Evolutionary conservation across 2,113 vertebrate genomes (phyloP), one percentile per base, ranked within the genome.

Genomic region (Sphaerodactylus townsendi): DNA sequence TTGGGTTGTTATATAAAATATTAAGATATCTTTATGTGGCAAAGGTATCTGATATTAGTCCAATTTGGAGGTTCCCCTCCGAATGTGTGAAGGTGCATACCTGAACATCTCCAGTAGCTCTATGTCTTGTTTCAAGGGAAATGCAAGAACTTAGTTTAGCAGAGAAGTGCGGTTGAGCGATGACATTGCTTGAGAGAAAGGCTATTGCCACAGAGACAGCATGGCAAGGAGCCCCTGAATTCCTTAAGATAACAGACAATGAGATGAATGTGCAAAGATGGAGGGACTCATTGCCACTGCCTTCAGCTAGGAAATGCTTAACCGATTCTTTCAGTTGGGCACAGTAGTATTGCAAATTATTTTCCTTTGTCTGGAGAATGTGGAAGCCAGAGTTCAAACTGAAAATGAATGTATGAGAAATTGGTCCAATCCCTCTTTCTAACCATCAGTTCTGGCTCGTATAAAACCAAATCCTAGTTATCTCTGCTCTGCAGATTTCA

Each of bases 361-460:
- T 95, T 95, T 92, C 94, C 95, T 96, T 96, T 96, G 95, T 96
- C 91, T 96, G 94, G 93, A 95, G 93, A 92, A 94, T 92, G 92
- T 94, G 92, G 92, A 90, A 96, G 88, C 82, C 89, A 89, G 93
- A 90, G 88, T 95, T 95, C 92, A 93, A 39, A 90, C 89, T 84
- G 62, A 91, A 94, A 94, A 95, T 93, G 88, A 94, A 93, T 62
- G 83, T 93, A 87, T 90, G 83, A 44, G 92, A 91, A 90, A 93
- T 89, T 81, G 77, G 86, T 86, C 64, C 85, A 90, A 87, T 87
- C 84, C 46, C 88, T 2, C 64, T 92, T 91, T 92, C 91, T 92
- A 94, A 92, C 92, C 91, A 95, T 93, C 93, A 93, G 90, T 92
- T 86, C 85, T 76, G 74, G 92, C 92, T 92, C 85, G 70, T 92